Evolutionary conservation across 1,140 invertebrate genomes (phyloP).

Genomic region (Stegodyphus dumicola): DNA sequence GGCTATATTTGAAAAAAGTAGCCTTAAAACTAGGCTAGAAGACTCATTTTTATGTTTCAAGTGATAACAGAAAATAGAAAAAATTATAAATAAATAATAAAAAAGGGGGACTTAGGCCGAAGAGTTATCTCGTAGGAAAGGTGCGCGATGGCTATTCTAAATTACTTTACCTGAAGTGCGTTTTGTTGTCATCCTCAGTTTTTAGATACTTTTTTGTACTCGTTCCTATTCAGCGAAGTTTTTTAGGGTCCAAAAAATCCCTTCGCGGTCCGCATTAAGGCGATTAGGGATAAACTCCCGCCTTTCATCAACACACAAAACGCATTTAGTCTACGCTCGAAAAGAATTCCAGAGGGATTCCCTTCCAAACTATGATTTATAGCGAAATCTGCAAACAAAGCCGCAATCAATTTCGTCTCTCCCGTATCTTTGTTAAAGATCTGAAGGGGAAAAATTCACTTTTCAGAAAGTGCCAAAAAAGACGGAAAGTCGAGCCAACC

Average conservation of each 20-base stretch:
- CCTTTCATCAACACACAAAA: slow-evolving; percentile 58
- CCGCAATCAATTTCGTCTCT: slow-evolving; percentile 52
- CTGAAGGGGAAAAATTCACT: slow-evolving; percentile 1
- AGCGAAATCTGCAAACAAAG: slow-evolving; percentile 53
- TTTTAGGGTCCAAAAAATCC: slow-evolving; percentile 37
- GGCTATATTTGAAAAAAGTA: too few species aligned
- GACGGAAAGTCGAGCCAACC: neutral
- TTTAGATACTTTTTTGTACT: slow-evolving; percentile 19
- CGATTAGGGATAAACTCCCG: slow-evolving; percentile 41
- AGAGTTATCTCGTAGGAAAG: slow-evolving; percentile 13
- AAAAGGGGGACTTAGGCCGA: neutral
- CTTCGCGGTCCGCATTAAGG: slow-evolving; percentile 40
- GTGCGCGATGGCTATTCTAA: slow-evolving; percentile 20
- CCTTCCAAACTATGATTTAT: slow-evolving; percentile 56
- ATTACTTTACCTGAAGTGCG: slow-evolving; percentile 48
- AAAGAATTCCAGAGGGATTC: slow-evolving; percentile 18
- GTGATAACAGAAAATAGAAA: neutral
- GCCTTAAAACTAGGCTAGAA: too few species aligned
- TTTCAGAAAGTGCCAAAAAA: neutral
- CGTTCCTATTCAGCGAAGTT: slow-evolving; percentile 14
- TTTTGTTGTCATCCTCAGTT: slow-evolving; percentile 46
- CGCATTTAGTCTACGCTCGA: slow-evolving; percentile 23
- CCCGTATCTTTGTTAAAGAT: slow-evolving; percentile 40
- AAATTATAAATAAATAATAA: neutral
- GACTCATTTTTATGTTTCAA: neutral